These are phyloP conservation scores for Aurelia sp. DNA, from an alignment of 30 jellyfish, hydroid and myxozoan species.

Conservation along the genomic window DNA sequence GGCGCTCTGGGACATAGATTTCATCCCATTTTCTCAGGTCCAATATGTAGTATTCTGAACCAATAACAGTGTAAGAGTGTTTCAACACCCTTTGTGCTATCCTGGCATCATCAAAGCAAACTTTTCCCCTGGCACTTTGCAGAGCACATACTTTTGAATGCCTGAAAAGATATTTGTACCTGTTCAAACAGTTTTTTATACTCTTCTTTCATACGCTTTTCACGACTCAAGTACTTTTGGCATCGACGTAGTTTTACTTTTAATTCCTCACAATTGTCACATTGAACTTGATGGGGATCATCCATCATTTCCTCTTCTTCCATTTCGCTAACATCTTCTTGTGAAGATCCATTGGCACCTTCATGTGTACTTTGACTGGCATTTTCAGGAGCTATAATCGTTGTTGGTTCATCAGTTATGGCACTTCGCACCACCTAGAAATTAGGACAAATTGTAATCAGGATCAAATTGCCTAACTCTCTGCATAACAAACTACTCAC, in stretches of 20 bases:
- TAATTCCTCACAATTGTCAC: neutral
- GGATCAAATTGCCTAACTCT: neutral
- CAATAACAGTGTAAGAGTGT: too few relatives aligned
- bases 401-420: constrained; percentile 1
- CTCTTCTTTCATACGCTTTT: neutral
- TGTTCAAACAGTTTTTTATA: neutral
- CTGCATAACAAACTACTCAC: neutral
- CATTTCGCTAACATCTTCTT: too few relatives aligned
- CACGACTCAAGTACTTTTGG: constrained; percentile 1
- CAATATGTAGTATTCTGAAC: too few relatives aligned
- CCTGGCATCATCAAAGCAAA: too few relatives aligned
- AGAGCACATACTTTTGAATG: too few relatives aligned
- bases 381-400: neutral
- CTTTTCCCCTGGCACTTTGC: too few relatives aligned
- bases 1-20: too few relatives aligned
- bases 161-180: too few relatives aligned
- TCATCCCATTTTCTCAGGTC: too few relatives aligned
- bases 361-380: neutral
- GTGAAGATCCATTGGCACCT: constrained; percentile 25
- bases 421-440: neutral
- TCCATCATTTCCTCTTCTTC: too few relatives aligned
- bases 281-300: too few relatives aligned
- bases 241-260: constrained; percentile 7
- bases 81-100: too few relatives aligned
- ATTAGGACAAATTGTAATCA: neutral